Conservation (phyloP, 2,888 invertebrate species). For the Conistra vaccinii region DNA sequence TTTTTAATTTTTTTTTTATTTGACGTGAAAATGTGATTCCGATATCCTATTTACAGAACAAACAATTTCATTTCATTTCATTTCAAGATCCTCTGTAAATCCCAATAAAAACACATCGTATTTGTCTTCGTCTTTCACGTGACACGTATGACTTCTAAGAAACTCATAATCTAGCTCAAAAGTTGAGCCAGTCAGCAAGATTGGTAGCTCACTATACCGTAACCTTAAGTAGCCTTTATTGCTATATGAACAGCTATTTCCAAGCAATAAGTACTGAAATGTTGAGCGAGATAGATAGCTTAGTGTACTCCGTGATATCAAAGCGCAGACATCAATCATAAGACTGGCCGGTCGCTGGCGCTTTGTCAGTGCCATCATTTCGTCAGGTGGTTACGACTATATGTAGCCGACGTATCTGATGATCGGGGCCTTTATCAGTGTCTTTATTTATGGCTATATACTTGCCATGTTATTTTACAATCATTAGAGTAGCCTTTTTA, state of each 20-base stretch:
- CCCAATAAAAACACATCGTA: not conserved
- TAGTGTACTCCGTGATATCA: slow-evolving; percentile 44
- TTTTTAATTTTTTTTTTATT: too few relatives aligned
- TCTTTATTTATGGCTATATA: not conserved
- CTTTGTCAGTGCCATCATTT: slow-evolving; percentile 84
- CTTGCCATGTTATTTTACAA: too few relatives aligned
- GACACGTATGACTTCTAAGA: not conserved
- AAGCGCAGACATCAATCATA: slow-evolving; percentile 54
- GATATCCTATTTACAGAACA: too few relatives aligned
- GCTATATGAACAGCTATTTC: slow-evolving; percentile 32
- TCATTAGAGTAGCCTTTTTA: not conserved
- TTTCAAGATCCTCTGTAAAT: not conserved
- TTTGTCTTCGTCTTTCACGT: not conserved
- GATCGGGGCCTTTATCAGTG: slow-evolving; percentile 7
- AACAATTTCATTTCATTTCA: too few relatives aligned
- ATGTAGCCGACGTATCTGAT: slow-evolving; percentile 2
- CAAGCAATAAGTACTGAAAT: slow-evolving; percentile 34
- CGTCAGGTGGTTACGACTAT: slow-evolving; percentile 31
- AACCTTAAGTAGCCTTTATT: slow-evolving; percentile 29
- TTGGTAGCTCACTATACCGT: slow-evolving; percentile 18
- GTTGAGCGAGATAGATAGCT: slow-evolving; percentile 43
- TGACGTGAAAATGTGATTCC: too few relatives aligned
- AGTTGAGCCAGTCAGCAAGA: not conserved
- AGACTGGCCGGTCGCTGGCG: slow-evolving; percentile 50
- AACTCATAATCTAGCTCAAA: not conserved